These are phyloP conservation scores for Taenioides sp. DNA, from an alignment of 2,797 vertebrate genomes.

Conservation along the genomic window DNA sequence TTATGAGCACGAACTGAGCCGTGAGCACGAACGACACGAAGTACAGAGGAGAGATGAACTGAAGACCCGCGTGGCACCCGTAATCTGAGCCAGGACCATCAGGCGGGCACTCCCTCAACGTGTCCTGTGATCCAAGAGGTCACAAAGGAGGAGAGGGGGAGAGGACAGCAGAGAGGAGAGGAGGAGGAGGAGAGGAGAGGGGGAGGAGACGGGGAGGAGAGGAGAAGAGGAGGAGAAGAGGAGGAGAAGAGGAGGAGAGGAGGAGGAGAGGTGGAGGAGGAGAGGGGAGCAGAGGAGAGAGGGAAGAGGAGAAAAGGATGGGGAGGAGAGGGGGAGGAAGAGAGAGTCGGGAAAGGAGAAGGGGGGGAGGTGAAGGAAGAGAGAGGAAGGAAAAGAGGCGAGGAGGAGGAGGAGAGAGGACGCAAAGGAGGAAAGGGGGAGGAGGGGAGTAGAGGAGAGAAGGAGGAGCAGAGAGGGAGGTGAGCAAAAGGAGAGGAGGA, in stretches of 20 bases:
- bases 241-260: neutral
- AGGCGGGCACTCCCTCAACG: slow-evolving; percentile 64
- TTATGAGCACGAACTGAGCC: slow-evolving; percentile 95
- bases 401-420: too few species aligned
- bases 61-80: slow-evolving; percentile 89
- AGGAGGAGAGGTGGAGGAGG: neutral
- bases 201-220: neutral
- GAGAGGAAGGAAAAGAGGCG: too few species aligned
- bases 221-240: neutral
- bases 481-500: too few species aligned
- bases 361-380: too few species aligned
- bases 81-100: slow-evolving; percentile 81
- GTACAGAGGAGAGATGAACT: slow-evolving; percentile 94
- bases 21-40: slow-evolving; percentile 97
- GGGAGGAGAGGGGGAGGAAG: neutral
- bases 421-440: too few species aligned
- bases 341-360: too few species aligned
- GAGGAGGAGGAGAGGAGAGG: neutral
- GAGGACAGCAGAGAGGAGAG: too few species aligned
- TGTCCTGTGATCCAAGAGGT: slow-evolving; percentile 61
- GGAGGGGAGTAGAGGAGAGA: too few species aligned
- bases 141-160: neutral
- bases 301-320: too few species aligned
- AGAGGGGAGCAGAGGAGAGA: too few species aligned
- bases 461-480: too few species aligned